These are phyloP conservation scores for Cybosia mesomella DNA, from an alignment of 2,888 invertebrate genomes.

Conservation along the genomic window DNA sequence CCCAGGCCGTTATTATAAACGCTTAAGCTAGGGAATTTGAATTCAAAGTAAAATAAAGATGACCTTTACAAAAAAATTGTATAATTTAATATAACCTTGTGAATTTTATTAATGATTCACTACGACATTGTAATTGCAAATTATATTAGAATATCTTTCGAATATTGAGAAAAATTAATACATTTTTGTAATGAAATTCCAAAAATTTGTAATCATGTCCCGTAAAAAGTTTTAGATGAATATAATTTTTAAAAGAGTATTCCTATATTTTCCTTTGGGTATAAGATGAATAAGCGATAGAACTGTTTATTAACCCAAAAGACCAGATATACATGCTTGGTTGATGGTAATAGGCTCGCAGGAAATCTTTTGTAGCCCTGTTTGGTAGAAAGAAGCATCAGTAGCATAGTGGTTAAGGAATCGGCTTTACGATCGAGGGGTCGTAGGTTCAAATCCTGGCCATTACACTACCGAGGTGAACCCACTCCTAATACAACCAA, in stretches of 20 bases:
- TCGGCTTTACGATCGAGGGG: no score
- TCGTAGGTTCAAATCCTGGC: no score
- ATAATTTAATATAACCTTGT: neutral
- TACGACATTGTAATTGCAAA: conserved; percentile 10
- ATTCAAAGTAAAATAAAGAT: neutral
- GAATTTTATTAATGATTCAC: conserved; percentile 3
- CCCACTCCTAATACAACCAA: no score
- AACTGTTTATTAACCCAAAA: neutral
- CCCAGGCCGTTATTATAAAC: neutral
- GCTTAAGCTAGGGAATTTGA: neutral
- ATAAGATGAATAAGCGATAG: neutral
- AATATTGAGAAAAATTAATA: neutral
- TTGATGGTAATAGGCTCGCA: no score
- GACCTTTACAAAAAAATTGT: neutral
- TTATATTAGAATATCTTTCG: conserved; percentile 1
- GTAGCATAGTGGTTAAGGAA: no score
- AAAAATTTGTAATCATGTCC: neutral
- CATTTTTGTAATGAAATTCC: neutral
- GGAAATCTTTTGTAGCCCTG: no score
- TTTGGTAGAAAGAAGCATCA: no score
- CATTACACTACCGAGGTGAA: no score
- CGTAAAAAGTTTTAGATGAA: neutral
- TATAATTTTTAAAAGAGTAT: neutral
- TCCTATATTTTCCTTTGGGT: neutral
- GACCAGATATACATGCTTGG: neutral